phyloP scores from a whole-genome alignment of 2,113 vertebrate genomes.

The Antigone vipio region DNA sequence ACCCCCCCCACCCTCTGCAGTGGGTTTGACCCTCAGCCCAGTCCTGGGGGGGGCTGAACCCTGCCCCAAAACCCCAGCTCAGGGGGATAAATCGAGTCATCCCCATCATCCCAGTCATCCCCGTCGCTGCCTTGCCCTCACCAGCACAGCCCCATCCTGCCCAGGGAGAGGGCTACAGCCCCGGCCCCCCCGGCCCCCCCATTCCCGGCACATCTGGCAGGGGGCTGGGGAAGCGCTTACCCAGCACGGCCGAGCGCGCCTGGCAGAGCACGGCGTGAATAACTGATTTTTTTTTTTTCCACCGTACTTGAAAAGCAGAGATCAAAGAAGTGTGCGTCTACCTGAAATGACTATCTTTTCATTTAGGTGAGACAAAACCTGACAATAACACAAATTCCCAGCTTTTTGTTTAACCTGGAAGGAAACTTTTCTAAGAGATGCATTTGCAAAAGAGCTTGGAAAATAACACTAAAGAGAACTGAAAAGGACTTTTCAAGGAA shows the following conservation, averaged over 20 bases:
- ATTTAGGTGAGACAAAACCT: background rate
- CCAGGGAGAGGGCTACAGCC: background rate
- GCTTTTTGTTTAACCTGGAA: background rate
- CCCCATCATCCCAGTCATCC: background rate
- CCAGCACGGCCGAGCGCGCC: background rate
- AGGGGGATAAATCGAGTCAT: background rate
- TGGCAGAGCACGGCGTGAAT: background rate
- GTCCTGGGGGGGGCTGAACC: background rate
- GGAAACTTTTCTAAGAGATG: background rate
- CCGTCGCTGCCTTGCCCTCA: background rate
- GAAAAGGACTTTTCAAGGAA: constrained; percentile 13
- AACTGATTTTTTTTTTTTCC: background rate
- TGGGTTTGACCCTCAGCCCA: background rate
- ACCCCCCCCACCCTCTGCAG: accelerated
- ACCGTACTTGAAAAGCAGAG: background rate
- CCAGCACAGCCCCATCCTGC: background rate
- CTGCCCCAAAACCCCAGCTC: background rate
- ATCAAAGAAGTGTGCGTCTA: background rate
- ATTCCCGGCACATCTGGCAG: background rate
- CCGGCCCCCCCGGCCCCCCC: background rate
- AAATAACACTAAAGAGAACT: background rate
- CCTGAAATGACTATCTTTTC: background rate
- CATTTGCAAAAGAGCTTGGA: background rate
- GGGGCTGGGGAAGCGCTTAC: background rate
- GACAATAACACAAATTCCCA: background rate